Evolutionary conservation across 2,113 vertebrate genomes (phyloP), one percentile per base, ranked within the genome.

Genomic region (Machaerirhynchus nigripectus): DNA sequence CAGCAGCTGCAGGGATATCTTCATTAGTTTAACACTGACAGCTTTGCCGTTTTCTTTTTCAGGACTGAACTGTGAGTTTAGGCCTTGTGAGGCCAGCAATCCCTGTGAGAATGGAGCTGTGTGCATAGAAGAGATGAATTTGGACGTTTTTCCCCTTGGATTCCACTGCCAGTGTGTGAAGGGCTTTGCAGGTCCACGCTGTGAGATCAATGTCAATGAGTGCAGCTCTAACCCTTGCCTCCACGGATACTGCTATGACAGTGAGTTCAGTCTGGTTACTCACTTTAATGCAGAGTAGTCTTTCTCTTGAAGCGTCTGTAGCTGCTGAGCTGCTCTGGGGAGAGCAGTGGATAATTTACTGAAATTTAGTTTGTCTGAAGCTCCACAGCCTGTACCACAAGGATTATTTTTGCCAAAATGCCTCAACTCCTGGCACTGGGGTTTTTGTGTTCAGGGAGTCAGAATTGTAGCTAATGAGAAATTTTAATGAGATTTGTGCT

Each of bases 201-300:
- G 98, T 91, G 98, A 99, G 97, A 96, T 98, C 97, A 98, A 97
- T 89, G 95, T 98, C 96, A 97, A 98, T 42, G 98, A 99, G 96
- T 98, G 98, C 96, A 97, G 96, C 71, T 98, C 98, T 79, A 97
- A 89, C 95, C 98, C 98, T 91, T 98, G 98, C 95, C 84, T 98
- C 92, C 96, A 98, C 0, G 98, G 98, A 70, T 98, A 98, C 96
- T 99, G 98, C 97, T 98, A 98, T 73, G 98, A 98, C 83, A 97
- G 98, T 98, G 97, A 95, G 97, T 96, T 89, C 84, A 82, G 64
- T 60, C 53, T 94, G 80, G 33, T 57, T 86, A 73, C 44, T 91
- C 61, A 2, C 33, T 75, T 90, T 87, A 79, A 77, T 84, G 71
- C 20, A 79, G 65, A 96, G 28, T 35, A 86, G 60, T 56, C 67